These are phyloP conservation scores for Artibeus lituratus DNA, from an alignment of 2,797 vertebrate genomes.

Conservation along the genomic window DNA sequence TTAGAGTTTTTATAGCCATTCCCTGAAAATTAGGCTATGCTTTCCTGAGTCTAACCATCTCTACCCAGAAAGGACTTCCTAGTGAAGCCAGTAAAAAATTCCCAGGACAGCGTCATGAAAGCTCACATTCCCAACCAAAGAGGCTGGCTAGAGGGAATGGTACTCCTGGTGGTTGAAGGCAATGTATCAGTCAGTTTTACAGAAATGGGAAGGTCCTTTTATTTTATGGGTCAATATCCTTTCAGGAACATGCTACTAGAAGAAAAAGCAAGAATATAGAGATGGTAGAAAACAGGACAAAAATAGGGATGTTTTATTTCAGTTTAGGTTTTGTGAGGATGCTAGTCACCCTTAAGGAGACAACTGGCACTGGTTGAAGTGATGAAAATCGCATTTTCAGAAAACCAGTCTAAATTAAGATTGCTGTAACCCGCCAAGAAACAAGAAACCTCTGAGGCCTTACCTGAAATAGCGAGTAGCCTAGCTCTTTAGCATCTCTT, in stretches of 20 bases:
- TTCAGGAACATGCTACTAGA: neutral
- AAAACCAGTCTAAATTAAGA: neutral
- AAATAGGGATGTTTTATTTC: neutral
- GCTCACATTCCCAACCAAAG: neutral
- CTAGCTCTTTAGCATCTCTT: neutral
- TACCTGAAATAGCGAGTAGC: neutral
- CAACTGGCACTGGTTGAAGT: neutral
- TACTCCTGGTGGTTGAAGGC: neutral
- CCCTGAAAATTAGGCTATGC: neutral
- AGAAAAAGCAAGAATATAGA: neutral
- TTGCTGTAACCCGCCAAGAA: neutral
- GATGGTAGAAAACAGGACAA: neutral
- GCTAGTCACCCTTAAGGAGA: neutral
- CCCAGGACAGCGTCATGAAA: neutral
- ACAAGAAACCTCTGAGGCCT: neutral
- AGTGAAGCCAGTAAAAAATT: neutral
- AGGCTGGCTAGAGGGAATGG: neutral
- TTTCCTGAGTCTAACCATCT: neutral
- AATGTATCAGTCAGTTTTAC: neutral
- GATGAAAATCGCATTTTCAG: conserved; percentile 29
- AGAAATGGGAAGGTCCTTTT: neutral
- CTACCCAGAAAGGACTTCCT: neutral
- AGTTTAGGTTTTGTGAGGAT: neutral
- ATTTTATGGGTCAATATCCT: neutral
- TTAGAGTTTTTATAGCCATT: neutral